Evolutionary conservation across 2,113 vertebrate genomes (phyloP).

Genomic region (Mobula birostris): DNA sequence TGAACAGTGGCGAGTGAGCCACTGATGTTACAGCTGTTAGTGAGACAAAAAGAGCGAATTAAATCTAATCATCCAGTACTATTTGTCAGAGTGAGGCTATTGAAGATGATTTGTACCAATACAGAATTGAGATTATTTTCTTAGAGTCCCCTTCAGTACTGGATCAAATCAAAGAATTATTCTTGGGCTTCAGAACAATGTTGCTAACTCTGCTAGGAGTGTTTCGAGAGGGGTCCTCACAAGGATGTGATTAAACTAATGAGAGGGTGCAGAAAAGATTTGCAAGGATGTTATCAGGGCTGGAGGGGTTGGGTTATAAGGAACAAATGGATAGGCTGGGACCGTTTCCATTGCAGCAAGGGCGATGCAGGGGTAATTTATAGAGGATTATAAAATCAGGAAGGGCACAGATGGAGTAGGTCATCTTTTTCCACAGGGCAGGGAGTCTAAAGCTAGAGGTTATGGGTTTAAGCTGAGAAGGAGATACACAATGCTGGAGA

Average conservation of each 20-base stretch:
- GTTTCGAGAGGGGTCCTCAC: neutral
- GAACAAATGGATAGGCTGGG: too few species aligned
- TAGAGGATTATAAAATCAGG: too few species aligned
- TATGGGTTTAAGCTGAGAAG: too few species aligned
- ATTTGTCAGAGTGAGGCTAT: neutral
- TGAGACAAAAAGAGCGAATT: neutral
- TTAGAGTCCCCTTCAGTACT: neutral
- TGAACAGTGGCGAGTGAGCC: neutral
- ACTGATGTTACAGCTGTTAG: neutral
- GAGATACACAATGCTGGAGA: too few species aligned
- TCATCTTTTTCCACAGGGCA: too few species aligned
- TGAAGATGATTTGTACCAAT: neutral
- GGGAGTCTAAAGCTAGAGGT: too few species aligned
- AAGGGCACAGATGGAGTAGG: too few species aligned
- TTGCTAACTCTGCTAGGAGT: neutral
- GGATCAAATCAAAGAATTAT: neutral
- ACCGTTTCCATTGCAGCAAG: too few species aligned
- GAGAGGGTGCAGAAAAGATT: too few species aligned
- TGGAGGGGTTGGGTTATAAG: too few species aligned
- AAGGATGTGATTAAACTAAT: neutral
- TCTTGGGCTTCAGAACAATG: neutral
- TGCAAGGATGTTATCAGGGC: too few species aligned
- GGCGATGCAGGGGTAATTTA: too few species aligned
- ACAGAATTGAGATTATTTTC: neutral
- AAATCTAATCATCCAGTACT: neutral